Base-by-base conservation (phyloP, 2,113 vertebrate genomes). In the Silurus asotus region DNA sequence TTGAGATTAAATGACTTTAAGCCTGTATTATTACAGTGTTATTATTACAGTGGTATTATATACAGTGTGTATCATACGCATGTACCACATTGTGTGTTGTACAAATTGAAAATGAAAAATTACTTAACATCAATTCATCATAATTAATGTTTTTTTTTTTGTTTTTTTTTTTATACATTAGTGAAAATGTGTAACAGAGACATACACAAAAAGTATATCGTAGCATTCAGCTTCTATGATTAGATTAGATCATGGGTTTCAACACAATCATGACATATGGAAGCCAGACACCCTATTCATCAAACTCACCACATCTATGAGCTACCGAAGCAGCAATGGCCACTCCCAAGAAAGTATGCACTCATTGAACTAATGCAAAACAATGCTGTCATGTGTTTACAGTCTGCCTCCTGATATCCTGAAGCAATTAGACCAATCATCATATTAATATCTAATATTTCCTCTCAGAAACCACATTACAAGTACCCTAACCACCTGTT, bases 311-410 rank as follows among this genome's bases (percentile, higher is more conserved):
- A 67, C 87, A 88, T 76, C 82, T 14, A 75, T 64, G 69, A 82
- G n/a, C 37, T 62, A 78, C 65, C 49, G n/a, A 77, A 61, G 55
- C 70, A 82, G 78, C 23, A 28, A 55, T 82, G 23, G 86, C 86
- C 84, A 88, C 89, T 82, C 86, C 90, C 83, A 84, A 85, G 64
- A 81, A 85, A 84, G 49, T 80, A 89, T 28, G 76, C 81, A 90
- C 86, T 84, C 75, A 69, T 51, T 74, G 67, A 61, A 49, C 87
- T 87, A 83, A 85, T 88, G 62, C 81, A 80, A 89, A 79, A 87
- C 78, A 87, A 88, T 88, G 82, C 59, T 88, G 89, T 90, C 84
- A 88, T 88, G 77, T 86, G 85, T 86, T 86, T 81, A 74, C 61
- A 80, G 81, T 87, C 85, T 88, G 88, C 59, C 37, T 82, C 20